These are phyloP conservation scores for Rattus norvegicus DNA, from an alignment of 2,113 vertebrate genomes.

Conservation along the genomic window DNA sequence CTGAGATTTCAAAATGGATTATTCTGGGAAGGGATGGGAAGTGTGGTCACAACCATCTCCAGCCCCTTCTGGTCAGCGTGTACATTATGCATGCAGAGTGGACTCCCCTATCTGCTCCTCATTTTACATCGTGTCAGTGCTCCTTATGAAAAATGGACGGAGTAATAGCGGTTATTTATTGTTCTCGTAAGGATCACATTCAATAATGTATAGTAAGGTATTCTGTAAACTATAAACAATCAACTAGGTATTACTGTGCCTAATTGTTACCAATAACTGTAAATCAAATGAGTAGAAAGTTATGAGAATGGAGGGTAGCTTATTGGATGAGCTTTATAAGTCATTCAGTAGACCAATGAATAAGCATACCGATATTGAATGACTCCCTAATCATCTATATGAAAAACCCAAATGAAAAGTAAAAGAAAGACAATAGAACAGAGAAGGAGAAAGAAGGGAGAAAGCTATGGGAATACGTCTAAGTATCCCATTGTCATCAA, in stretches of 20 bases:
- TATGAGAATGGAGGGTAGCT: neutral
- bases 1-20: slow-evolving; percentile 74
- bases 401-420: neutral
- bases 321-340: neutral
- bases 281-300: slow-evolving; percentile 21
- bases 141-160: neutral
- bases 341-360: neutral
- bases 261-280: slow-evolving; percentile 41
- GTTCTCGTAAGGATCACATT: slow-evolving; percentile 7
- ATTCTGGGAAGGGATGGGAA: neutral
- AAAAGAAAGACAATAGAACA: neutral
- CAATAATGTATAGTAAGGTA: neutral
- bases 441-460: neutral
- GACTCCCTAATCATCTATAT: neutral
- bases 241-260: slow-evolving; percentile 11
- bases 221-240: slow-evolving; percentile 14
- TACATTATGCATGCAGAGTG: neutral
- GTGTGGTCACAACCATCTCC: neutral
- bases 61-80: neutral
- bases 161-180: neutral
- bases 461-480: neutral
- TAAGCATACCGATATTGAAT: slow-evolving; percentile 8
- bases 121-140: neutral
- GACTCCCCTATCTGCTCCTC: neutral
- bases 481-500: neutral